A percentile compares a stretch with the other conserved stretches of the same genome.
phyloP scores from a whole-genome alignment of 2,797 vertebrate species.

The Bucorvus abyssinicus region DNA sequence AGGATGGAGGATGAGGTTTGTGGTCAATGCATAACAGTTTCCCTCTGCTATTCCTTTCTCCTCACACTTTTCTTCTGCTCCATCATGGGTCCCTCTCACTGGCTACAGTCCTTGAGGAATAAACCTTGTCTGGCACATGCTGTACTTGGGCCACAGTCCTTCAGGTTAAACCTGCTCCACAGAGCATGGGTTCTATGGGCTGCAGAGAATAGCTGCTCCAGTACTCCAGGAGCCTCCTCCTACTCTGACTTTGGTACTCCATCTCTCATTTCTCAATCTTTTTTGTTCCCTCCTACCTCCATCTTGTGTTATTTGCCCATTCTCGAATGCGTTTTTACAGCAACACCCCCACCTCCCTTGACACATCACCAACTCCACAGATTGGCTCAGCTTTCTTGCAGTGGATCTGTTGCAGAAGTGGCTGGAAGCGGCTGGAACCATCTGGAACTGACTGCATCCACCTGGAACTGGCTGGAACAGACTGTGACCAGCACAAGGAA shows the following conservation, averaged over 20 bases:
- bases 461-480: not conserved
- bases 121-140: not conserved
- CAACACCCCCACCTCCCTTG: not conserved
- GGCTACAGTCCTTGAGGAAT: not conserved
- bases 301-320: not conserved
- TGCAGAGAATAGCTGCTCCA: not conserved
- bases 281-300: not conserved
- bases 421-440: not conserved
- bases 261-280: not conserved
- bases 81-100: not conserved
- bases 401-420: not conserved
- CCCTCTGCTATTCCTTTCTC: not conserved
- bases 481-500: not conserved
- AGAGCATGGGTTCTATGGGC: not conserved
- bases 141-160: not conserved
- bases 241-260: not conserved
- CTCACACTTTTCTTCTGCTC: not conserved
- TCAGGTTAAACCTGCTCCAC: not conserved
- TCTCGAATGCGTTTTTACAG: not conserved
- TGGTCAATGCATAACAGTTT: not conserved
- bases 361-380: not conserved
- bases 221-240: not conserved
- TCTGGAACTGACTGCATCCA: not conserved
- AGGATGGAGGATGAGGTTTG: not conserved
- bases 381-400: fast-evolving